Evolutionary conservation across 2,113 vertebrate genomes (phyloP).

Genomic region (Copsychus sechellarum): DNA sequence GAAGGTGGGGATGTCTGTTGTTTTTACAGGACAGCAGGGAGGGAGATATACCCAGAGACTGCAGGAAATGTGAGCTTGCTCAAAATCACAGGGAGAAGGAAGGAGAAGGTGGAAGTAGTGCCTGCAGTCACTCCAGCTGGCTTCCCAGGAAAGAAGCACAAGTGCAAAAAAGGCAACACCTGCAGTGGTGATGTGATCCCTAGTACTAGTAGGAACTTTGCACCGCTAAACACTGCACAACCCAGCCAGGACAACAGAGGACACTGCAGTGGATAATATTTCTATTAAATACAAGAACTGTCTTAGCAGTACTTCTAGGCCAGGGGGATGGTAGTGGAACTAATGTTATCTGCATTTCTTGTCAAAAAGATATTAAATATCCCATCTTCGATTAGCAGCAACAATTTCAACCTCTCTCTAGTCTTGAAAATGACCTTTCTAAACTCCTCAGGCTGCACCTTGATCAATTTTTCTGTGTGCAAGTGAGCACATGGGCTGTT

Average conservation of each 20-base stretch:
- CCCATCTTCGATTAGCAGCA: background rate
- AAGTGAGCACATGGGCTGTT: background rate
- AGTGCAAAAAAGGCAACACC: background rate
- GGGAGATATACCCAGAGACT: background rate
- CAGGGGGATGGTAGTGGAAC: background rate
- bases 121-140: background rate
- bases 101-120: background rate
- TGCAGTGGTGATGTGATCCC: background rate
- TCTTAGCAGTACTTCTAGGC: background rate
- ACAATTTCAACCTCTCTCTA: background rate
- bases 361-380: constrained; percentile 23
- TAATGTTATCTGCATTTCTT: constrained; percentile 33
- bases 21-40: background rate
- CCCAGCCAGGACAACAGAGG: background rate
- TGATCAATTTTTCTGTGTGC: constrained; percentile 6
- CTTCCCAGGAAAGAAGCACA: rapidly evolving
- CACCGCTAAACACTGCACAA: background rate
- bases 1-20: background rate
- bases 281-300: background rate
- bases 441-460: background rate
- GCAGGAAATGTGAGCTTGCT: background rate
- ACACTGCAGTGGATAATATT: background rate
- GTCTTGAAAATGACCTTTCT: constrained; percentile 42
- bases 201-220: background rate
- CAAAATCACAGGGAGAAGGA: background rate